These are phyloP conservation scores for Rhyzopertha dominica DNA, from an alignment of 1,140 invertebrate species.

Conservation along the genomic window DNA sequence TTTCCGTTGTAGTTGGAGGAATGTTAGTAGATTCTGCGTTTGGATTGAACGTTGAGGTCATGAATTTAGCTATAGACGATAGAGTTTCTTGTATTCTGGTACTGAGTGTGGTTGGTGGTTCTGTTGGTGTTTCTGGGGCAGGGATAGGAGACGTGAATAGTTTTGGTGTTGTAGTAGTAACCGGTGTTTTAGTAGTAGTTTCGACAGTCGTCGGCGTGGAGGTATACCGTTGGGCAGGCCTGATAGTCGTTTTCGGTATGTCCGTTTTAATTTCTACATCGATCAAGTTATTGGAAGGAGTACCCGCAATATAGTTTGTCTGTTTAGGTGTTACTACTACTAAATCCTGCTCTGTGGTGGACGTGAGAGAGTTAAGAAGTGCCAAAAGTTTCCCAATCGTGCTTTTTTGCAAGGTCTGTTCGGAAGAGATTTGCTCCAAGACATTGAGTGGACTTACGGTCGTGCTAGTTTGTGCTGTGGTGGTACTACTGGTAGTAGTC, in stretches of 20 bases:
- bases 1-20: background rate
- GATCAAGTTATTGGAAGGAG: background rate
- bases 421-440: slow-evolving; percentile 29
- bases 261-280: slow-evolving; percentile 6
- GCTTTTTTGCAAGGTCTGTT: slow-evolving; percentile 34
- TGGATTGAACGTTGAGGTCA: background rate
- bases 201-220: background rate
- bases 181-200: slow-evolving; percentile 5
- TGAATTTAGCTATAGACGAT: background rate
- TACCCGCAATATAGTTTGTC: slow-evolving; percentile 12
- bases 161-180: slow-evolving; percentile 15
- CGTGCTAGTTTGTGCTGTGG: slow-evolving; percentile 29
- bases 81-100: slow-evolving; percentile 4
- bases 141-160: slow-evolving; percentile 15
- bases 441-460: slow-evolving; percentile 29
- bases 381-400: slow-evolving; percentile 35
- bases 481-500: slow-evolving; percentile 19
- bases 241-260: background rate
- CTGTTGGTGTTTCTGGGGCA: background rate
- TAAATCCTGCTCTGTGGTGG: slow-evolving; percentile 22
- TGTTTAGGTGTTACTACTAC: slow-evolving; percentile 36
- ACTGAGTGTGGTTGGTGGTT: slow-evolving; percentile 1
- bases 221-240: slow-evolving; percentile 7
- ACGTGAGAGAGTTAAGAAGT: slow-evolving; percentile 31
- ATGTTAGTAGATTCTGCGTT: slow-evolving; percentile 5